phyloP scores from a whole-genome alignment of 2,113 vertebrate genomes.

The Perca flavescens region DNA sequence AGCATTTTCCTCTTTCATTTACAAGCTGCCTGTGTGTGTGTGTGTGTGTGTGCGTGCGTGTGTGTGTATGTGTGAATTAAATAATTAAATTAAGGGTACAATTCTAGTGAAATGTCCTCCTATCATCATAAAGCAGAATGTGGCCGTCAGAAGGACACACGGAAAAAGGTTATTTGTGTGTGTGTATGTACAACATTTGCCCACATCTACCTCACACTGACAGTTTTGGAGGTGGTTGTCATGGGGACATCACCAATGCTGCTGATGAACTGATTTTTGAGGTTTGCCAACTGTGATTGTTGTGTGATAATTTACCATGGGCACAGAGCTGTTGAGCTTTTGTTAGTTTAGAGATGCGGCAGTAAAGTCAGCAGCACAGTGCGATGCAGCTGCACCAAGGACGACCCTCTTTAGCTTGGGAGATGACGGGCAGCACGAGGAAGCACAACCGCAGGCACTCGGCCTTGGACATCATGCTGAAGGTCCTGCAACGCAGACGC shows the following conservation, averaged over 20 bases:
- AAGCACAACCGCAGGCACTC: slow-evolving; percentile 84
- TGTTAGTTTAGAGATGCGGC: slow-evolving; percentile 7
- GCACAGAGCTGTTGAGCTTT: slow-evolving; percentile 34
- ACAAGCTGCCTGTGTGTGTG: slow-evolving; percentile 20
- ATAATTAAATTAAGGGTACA: no score
- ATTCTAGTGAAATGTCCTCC: no score
- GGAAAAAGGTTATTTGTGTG: no score
- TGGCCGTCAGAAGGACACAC: no score
- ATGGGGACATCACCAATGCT: slow-evolving; percentile 89
- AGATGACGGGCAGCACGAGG: slow-evolving; percentile 79
- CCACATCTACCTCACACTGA: slow-evolving; percentile 62
- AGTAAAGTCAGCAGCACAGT: neutral
- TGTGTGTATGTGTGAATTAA: neutral
- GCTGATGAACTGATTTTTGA: slow-evolving; percentile 71
- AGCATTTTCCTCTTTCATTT: slow-evolving; percentile 45
- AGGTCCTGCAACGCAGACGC: slow-evolving; percentile 80
- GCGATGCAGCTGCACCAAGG: slow-evolving; percentile 81
- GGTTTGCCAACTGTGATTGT: slow-evolving; percentile 67
- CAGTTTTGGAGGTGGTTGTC: slow-evolving; percentile 85
- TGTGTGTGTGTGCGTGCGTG: no score
- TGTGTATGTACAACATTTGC: slow-evolving; percentile 6
- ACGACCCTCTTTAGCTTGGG: slow-evolving; percentile 71
- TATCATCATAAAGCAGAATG: no score
- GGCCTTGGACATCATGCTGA: slow-evolving; percentile 83
- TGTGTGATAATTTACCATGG: slow-evolving; percentile 63